phyloP scores from a whole-genome alignment of 92 coral and sea anemone species.

The Zoanthus solanderi region DNA sequence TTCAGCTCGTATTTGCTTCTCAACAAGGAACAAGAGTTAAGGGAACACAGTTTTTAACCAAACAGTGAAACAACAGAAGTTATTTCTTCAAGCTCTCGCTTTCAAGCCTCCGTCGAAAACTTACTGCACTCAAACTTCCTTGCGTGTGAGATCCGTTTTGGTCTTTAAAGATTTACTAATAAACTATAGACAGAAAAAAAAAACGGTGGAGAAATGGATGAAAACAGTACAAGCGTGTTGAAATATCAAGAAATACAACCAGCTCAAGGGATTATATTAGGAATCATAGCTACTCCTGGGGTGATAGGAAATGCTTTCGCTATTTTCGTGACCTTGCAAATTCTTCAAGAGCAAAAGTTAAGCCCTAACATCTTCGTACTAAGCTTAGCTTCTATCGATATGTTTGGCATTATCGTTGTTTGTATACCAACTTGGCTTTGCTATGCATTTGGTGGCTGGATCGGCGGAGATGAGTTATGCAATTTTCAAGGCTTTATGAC shows the following conservation, averaged over 20 bases:
- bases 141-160: neutral
- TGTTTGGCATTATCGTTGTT: conserved; percentile 64
- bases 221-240: neutral
- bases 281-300: conserved; percentile 56
- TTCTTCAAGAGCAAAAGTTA: conserved; percentile 70
- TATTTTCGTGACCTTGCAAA: conserved; percentile 61
- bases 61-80: no score
- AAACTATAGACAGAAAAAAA: neutral
- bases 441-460: conserved; percentile 71
- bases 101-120: no score
- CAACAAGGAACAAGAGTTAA: no score
- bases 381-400: conserved; percentile 73
- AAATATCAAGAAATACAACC: conserved; percentile 50
- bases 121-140: neutral
- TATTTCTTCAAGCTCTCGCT: no score
- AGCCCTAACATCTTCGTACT: conserved; percentile 85
- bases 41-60: no score
- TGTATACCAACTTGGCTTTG: conserved; percentile 86
- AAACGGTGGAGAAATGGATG: neutral
- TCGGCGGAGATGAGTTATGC: conserved; percentile 74
- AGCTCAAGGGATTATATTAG: conserved; percentile 45
- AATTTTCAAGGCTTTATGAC: conserved; percentile 85
- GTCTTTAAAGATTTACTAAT: neutral
- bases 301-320: conserved; percentile 79
- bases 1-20: neutral